These are phyloP conservation scores for Chaetorhynchus papuensis DNA, from an alignment of 2,113 vertebrate species.

Conservation along the genomic window DNA sequence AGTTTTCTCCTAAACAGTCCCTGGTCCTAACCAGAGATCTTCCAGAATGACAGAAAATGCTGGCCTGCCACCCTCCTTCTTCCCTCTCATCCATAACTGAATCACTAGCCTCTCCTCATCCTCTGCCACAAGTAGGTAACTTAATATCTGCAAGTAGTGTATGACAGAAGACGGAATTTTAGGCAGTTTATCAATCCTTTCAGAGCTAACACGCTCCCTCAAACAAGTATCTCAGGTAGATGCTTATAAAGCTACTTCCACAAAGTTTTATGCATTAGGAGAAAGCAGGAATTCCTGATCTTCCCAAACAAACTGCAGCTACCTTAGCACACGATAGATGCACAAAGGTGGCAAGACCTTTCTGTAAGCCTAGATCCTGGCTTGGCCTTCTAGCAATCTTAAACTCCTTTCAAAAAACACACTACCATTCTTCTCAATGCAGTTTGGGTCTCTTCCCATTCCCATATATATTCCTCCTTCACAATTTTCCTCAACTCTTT, in stretches of 20 bases:
- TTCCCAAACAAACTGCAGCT: background rate
- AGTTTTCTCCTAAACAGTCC: background rate
- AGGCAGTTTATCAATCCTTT: background rate
- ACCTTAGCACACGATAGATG: background rate
- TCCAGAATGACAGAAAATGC: background rate
- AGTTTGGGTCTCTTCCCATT: background rate
- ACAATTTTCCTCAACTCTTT: background rate
- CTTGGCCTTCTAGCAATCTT: background rate
- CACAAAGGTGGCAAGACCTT: background rate
- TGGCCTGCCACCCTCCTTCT: background rate
- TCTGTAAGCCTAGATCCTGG: background rate
- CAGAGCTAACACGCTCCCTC: background rate
- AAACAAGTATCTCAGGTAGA: background rate
- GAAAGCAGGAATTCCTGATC: background rate
- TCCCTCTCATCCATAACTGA: background rate
- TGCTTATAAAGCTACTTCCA: background rate
- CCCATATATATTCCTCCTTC: background rate
- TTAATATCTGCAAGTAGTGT: background rate
- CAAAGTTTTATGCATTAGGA: background rate
- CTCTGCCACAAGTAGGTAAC: background rate
- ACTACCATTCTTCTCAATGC: background rate
- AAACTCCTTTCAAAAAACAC: background rate
- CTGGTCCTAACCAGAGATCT: background rate
- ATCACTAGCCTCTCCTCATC: background rate
- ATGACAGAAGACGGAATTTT: background rate